Evolutionary conservation across 2,113 vertebrate genomes (phyloP).

Genomic region (Murina feae): DNA sequence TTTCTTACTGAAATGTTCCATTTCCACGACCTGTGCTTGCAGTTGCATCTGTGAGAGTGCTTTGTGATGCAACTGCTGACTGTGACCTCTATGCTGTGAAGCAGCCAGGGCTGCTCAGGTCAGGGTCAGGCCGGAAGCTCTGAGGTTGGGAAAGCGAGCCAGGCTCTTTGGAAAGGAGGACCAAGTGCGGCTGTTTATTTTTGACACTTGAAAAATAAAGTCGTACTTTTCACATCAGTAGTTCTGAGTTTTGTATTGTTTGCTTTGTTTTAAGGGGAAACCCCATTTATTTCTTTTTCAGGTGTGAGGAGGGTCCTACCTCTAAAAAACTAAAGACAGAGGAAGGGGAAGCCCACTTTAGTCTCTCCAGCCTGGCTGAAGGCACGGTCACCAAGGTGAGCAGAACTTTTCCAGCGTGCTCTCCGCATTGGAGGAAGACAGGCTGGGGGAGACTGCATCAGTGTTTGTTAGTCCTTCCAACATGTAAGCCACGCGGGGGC

Average conservation of each 20-base stretch:
- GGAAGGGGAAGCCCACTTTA: conserved; percentile 84
- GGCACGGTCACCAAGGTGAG: conserved; percentile 89
- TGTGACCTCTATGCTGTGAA: background rate
- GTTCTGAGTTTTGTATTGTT: background rate
- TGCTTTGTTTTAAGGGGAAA: background rate
- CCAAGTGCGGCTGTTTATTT: background rate
- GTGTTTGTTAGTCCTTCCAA: background rate
- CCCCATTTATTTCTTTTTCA: conserved; percentile 59
- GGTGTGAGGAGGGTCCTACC: conserved; percentile 80
- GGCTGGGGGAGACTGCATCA: background rate
- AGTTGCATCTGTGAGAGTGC: conserved; percentile 33
- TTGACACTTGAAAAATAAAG: conserved; percentile 10
- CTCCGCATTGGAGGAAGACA: background rate
- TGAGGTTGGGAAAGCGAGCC: background rate
- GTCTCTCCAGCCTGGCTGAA: conserved; percentile 84
- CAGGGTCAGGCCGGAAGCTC: background rate
- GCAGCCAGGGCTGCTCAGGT: background rate
- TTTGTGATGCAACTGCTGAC: background rate
- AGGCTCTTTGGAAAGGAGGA: background rate
- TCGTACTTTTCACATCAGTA: background rate
- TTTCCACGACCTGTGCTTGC: conserved; percentile 23
- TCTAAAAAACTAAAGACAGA: conserved; percentile 83
- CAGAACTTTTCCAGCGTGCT: background rate
- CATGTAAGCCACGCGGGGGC: background rate
- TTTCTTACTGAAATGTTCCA: conserved; percentile 45